These are phyloP conservation scores for Saguinus imperator DNA, from an alignment of 2,113 vertebrate genomes.

Conservation along the genomic window DNA sequence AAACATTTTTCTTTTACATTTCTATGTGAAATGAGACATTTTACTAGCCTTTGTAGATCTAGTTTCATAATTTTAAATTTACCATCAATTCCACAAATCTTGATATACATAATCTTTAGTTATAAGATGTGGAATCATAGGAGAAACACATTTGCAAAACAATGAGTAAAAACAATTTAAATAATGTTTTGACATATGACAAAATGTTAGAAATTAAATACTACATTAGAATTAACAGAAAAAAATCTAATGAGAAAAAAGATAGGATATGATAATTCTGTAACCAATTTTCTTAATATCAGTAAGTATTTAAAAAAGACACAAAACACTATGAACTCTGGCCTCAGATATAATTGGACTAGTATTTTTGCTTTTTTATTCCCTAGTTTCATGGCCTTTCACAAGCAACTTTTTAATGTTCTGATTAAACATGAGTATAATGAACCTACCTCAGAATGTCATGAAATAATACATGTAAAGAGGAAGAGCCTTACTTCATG, in stretches of 20 bases:
- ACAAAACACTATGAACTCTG: neutral
- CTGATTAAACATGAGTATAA: neutral
- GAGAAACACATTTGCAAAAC: neutral
- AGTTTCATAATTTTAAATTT: neutral
- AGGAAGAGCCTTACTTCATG: neutral
- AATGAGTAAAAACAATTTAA: neutral
- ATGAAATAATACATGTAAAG: neutral
- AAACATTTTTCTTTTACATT: neutral
- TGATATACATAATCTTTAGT: neutral
- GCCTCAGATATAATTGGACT: too few relatives aligned
- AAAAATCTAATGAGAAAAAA: neutral
- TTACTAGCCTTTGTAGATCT: neutral
- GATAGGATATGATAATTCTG: neutral
- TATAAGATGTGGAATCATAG: neutral
- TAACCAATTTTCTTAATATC: neutral
- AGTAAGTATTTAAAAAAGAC: neutral
- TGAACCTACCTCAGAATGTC: neutral
- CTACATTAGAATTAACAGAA: neutral
- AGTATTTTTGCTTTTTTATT: neutral
- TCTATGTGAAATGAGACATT: neutral
- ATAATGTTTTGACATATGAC: neutral
- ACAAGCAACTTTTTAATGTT: neutral
- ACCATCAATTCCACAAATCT: neutral
- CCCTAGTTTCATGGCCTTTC: neutral
- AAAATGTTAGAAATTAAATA: neutral